Evolutionary conservation across 1,140 invertebrate genomes (phyloP), one percentile per base, ranked within the genome.

Genomic region (Paralvinella palmiformis): DNA sequence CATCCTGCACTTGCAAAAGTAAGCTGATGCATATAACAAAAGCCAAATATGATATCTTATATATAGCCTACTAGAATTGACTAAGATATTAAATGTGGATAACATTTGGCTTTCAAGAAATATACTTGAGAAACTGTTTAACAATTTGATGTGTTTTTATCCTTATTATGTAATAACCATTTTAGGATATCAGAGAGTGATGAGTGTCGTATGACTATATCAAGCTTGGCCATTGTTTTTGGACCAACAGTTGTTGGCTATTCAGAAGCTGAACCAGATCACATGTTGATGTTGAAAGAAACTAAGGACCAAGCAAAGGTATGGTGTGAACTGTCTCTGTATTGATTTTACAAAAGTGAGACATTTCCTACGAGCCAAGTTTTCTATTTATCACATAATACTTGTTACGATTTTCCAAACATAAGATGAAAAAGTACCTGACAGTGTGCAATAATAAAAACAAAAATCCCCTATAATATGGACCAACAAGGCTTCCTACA

Each of bases 231-330:
- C 0, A 88, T 87, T 74, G 84, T 93, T 13, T 92, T 94, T 80
- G 91, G 90, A 4, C 91, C 91, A 2, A 92, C 90, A 1, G 82
- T 94, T 55, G 85, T 94, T 37, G 91, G 91, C 0, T 91, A 88
- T 72, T 92, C 90, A 1, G 83, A 80, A 15, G 76, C 83, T 1
- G 85, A 91, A 69, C 85, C 85, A 0, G 84, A 86, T 68, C 82
- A 85, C 1, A 82, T 84, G 63, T 83, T 83, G 50, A 85, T 90
- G 75, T 80, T 89, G 5, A 81, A 74, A 27, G 86, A 88, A 71
- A 88, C 85, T 81, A 77, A 56, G 82, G 83, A 76, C 78, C 58
- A 60, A 24, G 37, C 35, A 31, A 20, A 20, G 37, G 63, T 36
- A 35, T 36, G 32, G 10, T 22, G 33, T 55, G 7, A 20, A 22